Evolutionary conservation across 2,797 vertebrate genomes (phyloP).

Genomic region (Oceanodroma leucorhoa): DNA sequence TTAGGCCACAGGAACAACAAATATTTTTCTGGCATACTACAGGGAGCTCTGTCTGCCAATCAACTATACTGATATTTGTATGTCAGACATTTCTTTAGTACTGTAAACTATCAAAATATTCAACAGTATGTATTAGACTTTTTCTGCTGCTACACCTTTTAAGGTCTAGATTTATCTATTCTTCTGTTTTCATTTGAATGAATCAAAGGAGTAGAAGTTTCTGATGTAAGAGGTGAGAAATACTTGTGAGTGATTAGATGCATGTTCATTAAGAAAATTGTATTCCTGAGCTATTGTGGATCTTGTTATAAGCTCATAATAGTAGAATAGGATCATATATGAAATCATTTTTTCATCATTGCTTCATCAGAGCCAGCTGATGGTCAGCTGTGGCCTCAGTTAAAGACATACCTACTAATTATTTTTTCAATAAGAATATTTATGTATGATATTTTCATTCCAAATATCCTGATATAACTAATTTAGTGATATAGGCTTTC

Average conservation of each 20-base stretch:
- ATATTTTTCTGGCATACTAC: not conserved
- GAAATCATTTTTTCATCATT: not conserved
- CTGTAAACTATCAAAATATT: not conserved
- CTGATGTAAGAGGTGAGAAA: not conserved
- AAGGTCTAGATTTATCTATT: not conserved
- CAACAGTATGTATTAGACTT: not conserved
- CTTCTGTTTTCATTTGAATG: not conserved
- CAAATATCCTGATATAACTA: not conserved
- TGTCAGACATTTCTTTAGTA: not conserved
- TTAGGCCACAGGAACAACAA: not conserved
- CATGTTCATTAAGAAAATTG: not conserved
- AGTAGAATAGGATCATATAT: not conserved
- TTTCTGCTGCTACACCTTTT: not conserved
- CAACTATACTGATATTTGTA: not conserved
- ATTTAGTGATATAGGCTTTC: not conserved
- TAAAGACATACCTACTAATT: not conserved
- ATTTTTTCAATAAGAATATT: not conserved
- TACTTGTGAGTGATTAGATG: not conserved
- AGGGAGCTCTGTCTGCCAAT: not conserved
- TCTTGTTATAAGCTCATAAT: not conserved
- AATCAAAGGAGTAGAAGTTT: not conserved
- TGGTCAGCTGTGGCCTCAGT: not conserved
- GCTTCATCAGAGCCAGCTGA: not conserved
- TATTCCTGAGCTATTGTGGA: not conserved
- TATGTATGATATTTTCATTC: not conserved